phyloP scores from a whole-genome alignment of 2,888 invertebrate genomes.

The Sisyra terminalis region DNA sequence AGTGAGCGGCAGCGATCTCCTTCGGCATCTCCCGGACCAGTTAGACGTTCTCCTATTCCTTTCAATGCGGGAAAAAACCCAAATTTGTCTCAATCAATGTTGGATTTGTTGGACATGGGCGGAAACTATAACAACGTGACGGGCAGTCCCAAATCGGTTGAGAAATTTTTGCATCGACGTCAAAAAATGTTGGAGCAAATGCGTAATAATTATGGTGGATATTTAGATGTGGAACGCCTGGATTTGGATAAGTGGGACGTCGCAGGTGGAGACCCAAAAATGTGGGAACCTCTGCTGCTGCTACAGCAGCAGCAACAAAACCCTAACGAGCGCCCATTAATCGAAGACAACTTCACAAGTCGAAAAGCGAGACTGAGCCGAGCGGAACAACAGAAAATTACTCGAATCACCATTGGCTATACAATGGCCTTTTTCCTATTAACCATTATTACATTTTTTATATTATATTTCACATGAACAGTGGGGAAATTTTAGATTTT shows the following conservation, averaged over 20 bases:
- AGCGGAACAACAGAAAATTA: conserved; percentile 30
- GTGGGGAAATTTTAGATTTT: neutral
- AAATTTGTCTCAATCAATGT: conserved; percentile 21
- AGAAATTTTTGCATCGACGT: conserved; percentile 10
- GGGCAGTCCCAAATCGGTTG: conserved; percentile 9
- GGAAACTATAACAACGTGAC: conserved; percentile 8
- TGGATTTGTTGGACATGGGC: conserved; percentile 4
- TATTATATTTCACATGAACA: conserved; percentile 33
- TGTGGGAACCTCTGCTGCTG: conserved; percentile 30
- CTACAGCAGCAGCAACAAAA: conserved; percentile 17
- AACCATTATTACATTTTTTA: conserved; percentile 34
- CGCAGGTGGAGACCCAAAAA: conserved; percentile 24
- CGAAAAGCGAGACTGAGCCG: conserved; percentile 16
- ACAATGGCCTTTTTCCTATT: conserved; percentile 34
- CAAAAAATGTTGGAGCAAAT: conserved; percentile 8
- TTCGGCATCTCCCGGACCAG: conserved; percentile 15
- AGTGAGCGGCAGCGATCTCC: conserved; percentile 2
- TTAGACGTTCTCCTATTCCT: conserved; percentile 10
- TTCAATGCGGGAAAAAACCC: conserved; percentile 17
- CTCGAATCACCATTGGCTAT: conserved; percentile 36
- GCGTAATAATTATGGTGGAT: conserved; percentile 8
- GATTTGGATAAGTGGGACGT: conserved; percentile 6
- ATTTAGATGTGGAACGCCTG: conserved; percentile 6
- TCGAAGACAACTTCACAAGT: conserved; percentile 9
- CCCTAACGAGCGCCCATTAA: conserved; percentile 14